Base-by-base conservation (phyloP, 2,113 vertebrate genomes). In the Corapipo altera region DNA sequence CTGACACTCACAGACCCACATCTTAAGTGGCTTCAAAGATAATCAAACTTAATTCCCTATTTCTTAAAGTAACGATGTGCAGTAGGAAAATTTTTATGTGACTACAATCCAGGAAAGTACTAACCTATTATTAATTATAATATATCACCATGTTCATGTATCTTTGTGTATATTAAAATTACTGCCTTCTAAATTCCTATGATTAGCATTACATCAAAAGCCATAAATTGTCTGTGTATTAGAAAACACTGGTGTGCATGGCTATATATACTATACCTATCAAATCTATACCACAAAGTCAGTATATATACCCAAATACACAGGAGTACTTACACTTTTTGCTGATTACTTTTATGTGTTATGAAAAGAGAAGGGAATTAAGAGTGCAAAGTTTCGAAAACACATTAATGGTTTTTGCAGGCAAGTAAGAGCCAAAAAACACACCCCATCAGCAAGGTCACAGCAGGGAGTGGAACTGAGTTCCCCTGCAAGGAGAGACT, bases 51-150 rank as follows among this genome's bases (percentile, higher is more conserved):
- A 84, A 91, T 78, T 52, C 30, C 6, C 1, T 61, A 52, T 66
- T 88, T 90, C 66, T 70, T 74, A 64, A 67, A 64, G 28, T 74
- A 86, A 84, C 41, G 20, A 89, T 43, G 22, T 71, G 17, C 3
- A 3, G 46, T 39, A 71, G 70, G 54, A 39, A 93, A 81, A 44
- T 4, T 32, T 51, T 72, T 48, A n/a, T 26, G 61, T 48, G 0
- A 49, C 23, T 84, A 71, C 21, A 88, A 79, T 58, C 52, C 61
- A 95, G 80, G 71, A 64, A 97, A 76, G 41, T 49, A 95, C 24
- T 87, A 48, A 90, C 51, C 6, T 75, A 54, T 67, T 74, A 91
- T 77, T 84, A 88, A 86, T 67, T 57, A 37, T 8, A 44, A 58
- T 89, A 95, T 78, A 57, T 71, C 64, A 66, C 55, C 66, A 24